Evolutionary conservation across 2,113 vertebrate genomes (phyloP), one percentile per base, ranked within the genome.

Genomic region (Notothenia coriiceps): DNA sequence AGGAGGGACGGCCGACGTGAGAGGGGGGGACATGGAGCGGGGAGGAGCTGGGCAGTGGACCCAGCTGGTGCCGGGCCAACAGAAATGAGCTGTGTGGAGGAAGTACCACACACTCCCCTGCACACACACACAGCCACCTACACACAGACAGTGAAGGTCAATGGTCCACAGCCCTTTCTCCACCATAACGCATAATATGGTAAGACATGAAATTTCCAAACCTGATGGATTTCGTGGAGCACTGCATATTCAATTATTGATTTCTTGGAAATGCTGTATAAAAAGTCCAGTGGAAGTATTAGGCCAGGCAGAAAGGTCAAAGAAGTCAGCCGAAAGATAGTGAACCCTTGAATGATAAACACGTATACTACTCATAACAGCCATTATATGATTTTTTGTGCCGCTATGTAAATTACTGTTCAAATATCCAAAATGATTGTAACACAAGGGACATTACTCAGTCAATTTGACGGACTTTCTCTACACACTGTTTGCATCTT

Each of bases 111-210:
- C 50, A 47, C 68, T 62, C 77, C 77, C 79, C 14, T 70, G 49
- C 64, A 57, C 72, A 66, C 12, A 52, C 64, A n/a, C 43, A 18
- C 60, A 46, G 22, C 18, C 49, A 67, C 71, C 35, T 33, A 71
- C 61, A 86, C 52, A 78, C 35, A 46, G 5, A 60, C 22, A 11
- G 22, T 74, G 74, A 79, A 85, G 83, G 89, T 86, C 77, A 89
- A 56, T 10, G 52, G 61, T 68, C 11, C 47, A 49, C n/a, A 70
- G 56, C 40, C 29, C 59, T 47, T 51, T 84, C 57, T 54, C 56
- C 22, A 35, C 60, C 33, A 4, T 25, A 49, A 10, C 18, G n/a
- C 43, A 64, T 74, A 74, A 40, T 59, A 67, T 35, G 6, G 35
- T 15, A 40, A 69, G 56, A 71, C 18, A 18, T 40, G 44, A 80